A percentile compares a stretch with the other conserved stretches of the same genome.
Evolutionary conservation across 2,797 vertebrate species (phyloP).

Genomic region (Spea hammondii): DNA sequence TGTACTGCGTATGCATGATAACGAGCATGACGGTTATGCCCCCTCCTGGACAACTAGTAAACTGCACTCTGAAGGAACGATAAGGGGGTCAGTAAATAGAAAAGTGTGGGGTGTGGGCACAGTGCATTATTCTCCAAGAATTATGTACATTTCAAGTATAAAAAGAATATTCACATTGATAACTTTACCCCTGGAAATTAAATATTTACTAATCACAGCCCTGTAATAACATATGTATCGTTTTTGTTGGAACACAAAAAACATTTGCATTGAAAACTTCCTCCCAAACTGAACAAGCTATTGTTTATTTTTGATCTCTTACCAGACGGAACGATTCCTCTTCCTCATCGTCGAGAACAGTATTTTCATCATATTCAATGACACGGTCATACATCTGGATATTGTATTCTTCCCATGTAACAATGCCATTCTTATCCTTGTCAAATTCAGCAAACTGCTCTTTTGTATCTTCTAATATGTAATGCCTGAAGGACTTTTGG

Average conservation of each 20-base stretch:
- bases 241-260: too few species aligned
- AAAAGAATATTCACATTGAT: too few species aligned
- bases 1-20: too few species aligned
- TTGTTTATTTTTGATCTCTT: slow-evolving; percentile 43
- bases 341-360: slow-evolving; percentile 79
- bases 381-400: slow-evolving; percentile 79
- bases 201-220: too few species aligned
- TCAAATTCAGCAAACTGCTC: slow-evolving; percentile 87
- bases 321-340: slow-evolving; percentile 90
- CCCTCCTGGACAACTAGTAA: not conserved
- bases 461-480: slow-evolving; percentile 86
- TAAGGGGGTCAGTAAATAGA: too few species aligned
- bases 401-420: slow-evolving; percentile 93
- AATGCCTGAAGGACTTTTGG: slow-evolving; percentile 88
- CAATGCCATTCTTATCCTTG: slow-evolving; percentile 74
- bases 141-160: too few species aligned
- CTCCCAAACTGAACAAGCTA: too few species aligned
- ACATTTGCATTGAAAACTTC: too few species aligned
- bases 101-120: too few species aligned
- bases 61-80: not conserved
- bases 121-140: too few species aligned
- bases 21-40: not conserved
- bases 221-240: too few species aligned
- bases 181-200: too few species aligned
- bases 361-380: slow-evolving; percentile 76